Base-by-base conservation (phyloP, 2,888 invertebrate genomes). In the Cepaea hortensis region DNA sequence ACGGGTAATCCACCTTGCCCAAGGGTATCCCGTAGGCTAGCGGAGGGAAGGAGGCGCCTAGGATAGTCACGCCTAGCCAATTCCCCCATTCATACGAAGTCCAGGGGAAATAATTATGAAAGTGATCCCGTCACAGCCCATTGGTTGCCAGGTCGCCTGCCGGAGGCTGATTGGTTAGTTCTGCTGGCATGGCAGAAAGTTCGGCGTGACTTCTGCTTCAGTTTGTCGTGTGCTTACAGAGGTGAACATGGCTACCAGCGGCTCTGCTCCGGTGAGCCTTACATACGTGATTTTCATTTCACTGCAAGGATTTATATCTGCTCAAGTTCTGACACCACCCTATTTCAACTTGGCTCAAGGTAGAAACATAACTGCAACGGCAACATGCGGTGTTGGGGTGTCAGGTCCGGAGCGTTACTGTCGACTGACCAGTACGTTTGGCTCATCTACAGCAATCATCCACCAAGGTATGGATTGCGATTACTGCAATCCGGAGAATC, bases 261-360 rank as follows among this genome's bases (percentile, higher is more conserved):
- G 72, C 73, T 84, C 82, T 77, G 81, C 81, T 83, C 81, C 81
- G 85, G 81, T 73, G 65, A 35, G 87, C 82, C 81, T 81, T 75
- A 61, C 62, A n/a, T 81, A 77, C 81, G 46, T 75, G 46, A 70
- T 73, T 76, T 70, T 85, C 11, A 46, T 87, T 75, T 46, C 72
- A 73, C 84, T 77, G 46, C 72, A 84, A 68, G 35, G 72, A 62
- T 73, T 75, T 46, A 85, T 75, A 48, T 73, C 81, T 81, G 88
- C 90, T 46, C 90, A 90, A 87, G 91, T 94, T 85, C 91, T 94
- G 80, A 93, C 98, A 85, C 99, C 99, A 88, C 98, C 98, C 23
- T 98, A 98, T 95, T 98, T 99, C 94, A 99, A 99, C 95, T 96
- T 99, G 93, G 99, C 99, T 82, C 97, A 97, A 91, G 97, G 98